Evolutionary conservation across 2,888 invertebrate genomes (phyloP).

Genomic region (Dryobotodes eremita): DNA sequence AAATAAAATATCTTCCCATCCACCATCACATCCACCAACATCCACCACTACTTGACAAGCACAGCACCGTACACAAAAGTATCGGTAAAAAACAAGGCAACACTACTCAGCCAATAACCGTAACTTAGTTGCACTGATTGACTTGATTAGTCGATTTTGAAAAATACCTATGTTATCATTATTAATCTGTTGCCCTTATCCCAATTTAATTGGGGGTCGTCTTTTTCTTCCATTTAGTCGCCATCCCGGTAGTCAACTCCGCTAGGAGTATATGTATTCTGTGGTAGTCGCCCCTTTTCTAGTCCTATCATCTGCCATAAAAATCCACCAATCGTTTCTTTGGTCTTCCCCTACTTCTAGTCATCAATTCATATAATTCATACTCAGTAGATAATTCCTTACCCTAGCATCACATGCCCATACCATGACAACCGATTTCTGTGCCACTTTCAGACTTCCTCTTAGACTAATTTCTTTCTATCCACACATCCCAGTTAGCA

Average conservation of each 20-base stretch:
- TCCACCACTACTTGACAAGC: constrained; percentile 65
- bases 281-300: too few species aligned
- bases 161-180: not conserved
- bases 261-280: too few species aligned
- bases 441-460: too few species aligned
- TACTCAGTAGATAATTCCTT: too few species aligned
- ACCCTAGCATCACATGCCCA: too few species aligned
- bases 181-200: not conserved
- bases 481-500: too few species aligned
- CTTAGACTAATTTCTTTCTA: too few species aligned
- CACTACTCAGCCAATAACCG: constrained; percentile 36
- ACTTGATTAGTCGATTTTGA: constrained; percentile 25
- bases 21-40: constrained; percentile 66
- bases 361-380: too few species aligned
- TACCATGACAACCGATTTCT: too few species aligned
- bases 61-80: constrained; percentile 39
- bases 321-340: not conserved
- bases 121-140: not conserved
- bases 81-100: constrained; percentile 35
- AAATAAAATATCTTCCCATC: constrained; percentile 67
- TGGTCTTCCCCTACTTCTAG: not conserved
- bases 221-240: not conserved
- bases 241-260: not conserved
- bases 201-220: not conserved
- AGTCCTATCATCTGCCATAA: not conserved